Evolutionary conservation across 2,113 vertebrate species (phyloP), one percentile per base, ranked within the genome.

Genomic region (Notechis scutatus): DNA sequence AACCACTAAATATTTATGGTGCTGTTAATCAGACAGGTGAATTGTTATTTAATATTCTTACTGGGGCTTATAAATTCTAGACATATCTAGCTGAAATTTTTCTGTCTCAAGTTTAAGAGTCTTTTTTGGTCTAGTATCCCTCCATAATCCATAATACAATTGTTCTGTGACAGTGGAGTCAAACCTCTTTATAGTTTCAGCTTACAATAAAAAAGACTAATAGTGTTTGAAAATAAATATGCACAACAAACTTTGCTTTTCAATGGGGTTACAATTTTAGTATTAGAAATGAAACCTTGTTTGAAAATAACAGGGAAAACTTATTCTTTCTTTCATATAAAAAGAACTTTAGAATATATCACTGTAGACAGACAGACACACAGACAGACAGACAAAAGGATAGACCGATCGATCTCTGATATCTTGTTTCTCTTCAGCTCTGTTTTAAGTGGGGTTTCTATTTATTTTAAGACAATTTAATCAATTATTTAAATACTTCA

Each of bases 1-100:
- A 95, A 93, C 92, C 93, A 93, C 92, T 97, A 94, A 97, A 96
- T 97, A 96, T 96, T 96, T 94, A 97, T 95, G 24, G 55, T 91
- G 81, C 55, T 94, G 90, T 94, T 97, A 96, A 96, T 96, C 96
- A 96, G 95, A 85, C 74, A 91, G 93, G 87, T 90, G 90, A 95
- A 88, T 90, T 95, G 74, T 94, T 69, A 69, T 94, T 90, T 94
- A 93, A 92, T 88, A 10, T 90, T 85, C 91, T 57, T 93, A 91
- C 95, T 97, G 94, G 94, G 94, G 89, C 55, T 57, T 85, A 90
- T 26, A 93, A 6, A 47, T 93, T 94, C 90, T 93, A 95, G 47
- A n/a, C 94, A 88, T 96, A 95, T 91, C 93, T 87, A 5, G 45
- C 21, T 89, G 54, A 86, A 87, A 42, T 21, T 45, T 56, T 87